Percentiles rank a stretch among this genome's conserved stretches.
Evolutionary conservation across 2,113 vertebrate genomes (phyloP).

Genomic region (Petrocephalus zakoni): DNA sequence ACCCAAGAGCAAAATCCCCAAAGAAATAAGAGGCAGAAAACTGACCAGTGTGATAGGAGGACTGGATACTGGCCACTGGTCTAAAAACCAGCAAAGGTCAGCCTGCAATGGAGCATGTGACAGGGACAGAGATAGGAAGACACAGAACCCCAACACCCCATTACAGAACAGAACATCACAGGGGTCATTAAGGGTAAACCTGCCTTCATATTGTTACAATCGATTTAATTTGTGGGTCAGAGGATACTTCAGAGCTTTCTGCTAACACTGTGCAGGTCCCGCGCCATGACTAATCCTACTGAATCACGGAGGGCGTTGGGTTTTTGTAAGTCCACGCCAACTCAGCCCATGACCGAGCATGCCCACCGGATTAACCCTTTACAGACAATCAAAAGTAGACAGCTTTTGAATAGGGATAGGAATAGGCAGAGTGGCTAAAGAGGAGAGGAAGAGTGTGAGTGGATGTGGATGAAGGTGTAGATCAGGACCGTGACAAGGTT

Average conservation of each 20-base stretch:
- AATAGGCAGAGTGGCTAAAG: neutral
- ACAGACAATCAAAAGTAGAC: neutral
- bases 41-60: neutral
- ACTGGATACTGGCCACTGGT: neutral
- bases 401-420: neutral
- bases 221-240: neutral
- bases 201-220: neutral
- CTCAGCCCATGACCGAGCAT: no score
- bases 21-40: neutral
- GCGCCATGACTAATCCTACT: neutral
- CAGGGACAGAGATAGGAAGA: slow-evolving; percentile 36
- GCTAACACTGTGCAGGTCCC: neutral
- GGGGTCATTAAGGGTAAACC: neutral
- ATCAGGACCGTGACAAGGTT: neutral
- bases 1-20: neutral
- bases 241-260: neutral
- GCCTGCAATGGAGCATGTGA: slow-evolving; percentile 41
- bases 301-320: neutral
- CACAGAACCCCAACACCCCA: neutral
- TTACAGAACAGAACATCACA: neutral
- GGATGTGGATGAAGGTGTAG: neutral
- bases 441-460: neutral
- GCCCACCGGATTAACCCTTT: neutral
- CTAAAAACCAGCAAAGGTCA: slow-evolving; percentile 24
- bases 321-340: neutral